Conservation (phyloP, 2,113 vertebrate species). For the Sylvietta virens region DNA sequence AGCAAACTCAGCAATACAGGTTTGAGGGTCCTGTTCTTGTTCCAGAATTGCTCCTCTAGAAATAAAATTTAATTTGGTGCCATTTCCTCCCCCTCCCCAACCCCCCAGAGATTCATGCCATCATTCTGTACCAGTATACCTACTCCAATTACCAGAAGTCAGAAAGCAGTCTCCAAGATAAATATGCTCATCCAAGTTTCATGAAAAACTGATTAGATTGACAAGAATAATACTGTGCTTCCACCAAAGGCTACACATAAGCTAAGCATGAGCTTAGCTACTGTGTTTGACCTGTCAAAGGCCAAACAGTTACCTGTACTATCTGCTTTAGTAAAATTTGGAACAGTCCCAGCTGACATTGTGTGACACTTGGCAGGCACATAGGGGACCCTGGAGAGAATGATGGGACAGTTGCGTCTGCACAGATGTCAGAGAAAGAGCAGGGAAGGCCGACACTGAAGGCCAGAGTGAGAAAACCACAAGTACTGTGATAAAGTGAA, state of each 20-base stretch:
- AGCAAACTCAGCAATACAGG: background rate
- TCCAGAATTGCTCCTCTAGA: background rate
- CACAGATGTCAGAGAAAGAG: background rate
- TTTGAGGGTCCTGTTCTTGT: background rate
- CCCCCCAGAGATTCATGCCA: background rate
- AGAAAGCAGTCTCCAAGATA: background rate
- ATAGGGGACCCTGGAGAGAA: background rate
- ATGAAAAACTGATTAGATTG: background rate
- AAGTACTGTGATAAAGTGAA: background rate
- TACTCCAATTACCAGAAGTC: background rate
- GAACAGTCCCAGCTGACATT: background rate
- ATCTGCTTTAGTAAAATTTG: background rate
- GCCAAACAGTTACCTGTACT: background rate
- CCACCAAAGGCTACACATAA: background rate
- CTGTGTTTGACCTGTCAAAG: background rate
- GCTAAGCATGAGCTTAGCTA: background rate
- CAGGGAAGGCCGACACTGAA: background rate
- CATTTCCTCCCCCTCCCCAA: background rate
- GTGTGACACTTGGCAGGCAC: rapidly evolving
- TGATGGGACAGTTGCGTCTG: background rate
- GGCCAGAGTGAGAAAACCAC: background rate
- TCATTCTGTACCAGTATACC: background rate
- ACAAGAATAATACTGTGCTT: background rate
- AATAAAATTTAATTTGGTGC: background rate
- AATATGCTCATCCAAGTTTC: background rate